phyloP scores from a whole-genome alignment of 2,113 vertebrate genomes.

The Callospermophilus lateralis region DNA sequence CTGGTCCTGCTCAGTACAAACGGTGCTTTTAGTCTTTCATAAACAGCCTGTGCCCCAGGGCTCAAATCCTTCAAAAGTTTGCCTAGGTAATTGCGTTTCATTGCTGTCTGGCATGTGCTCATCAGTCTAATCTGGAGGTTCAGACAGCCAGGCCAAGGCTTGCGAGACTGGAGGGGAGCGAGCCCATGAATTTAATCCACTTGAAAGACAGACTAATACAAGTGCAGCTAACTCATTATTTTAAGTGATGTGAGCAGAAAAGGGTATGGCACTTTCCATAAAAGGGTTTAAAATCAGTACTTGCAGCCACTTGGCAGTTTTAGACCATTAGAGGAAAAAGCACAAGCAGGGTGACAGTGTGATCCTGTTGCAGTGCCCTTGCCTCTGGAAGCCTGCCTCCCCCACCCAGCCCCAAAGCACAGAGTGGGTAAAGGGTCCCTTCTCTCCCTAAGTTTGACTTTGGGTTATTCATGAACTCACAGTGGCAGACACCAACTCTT shows the following conservation, averaged over 20 bases:
- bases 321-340: conserved; percentile 32
- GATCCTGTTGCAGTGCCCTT: not conserved
- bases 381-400: not conserved
- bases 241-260: conserved; percentile 70
- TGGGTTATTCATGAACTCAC: not conserved
- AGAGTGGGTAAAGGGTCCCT: too few species aligned
- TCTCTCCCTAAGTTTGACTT: not conserved
- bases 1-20: conserved; percentile 75
- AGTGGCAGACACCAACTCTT: not conserved
- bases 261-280: conserved; percentile 68
- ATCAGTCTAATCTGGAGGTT: conserved; percentile 79
- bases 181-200: conserved; percentile 73
- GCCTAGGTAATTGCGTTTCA: conserved; percentile 85
- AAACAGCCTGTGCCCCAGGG: conserved; percentile 86
- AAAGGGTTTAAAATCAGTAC: conserved; percentile 63
- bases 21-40: conserved; percentile 82
- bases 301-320: not conserved
- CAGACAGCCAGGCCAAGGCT: conserved; percentile 79
- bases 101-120: conserved; percentile 80
- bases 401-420: not conserved
- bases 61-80: conserved; percentile 85
- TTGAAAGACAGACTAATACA: conserved; percentile 78
- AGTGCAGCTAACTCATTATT: conserved; percentile 65
- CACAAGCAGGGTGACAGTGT: fast-evolving
- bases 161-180: conserved; percentile 70